Evolutionary conservation across 2,113 vertebrate genomes (phyloP).

Genomic region (Porphyrio hochstetteri): DNA sequence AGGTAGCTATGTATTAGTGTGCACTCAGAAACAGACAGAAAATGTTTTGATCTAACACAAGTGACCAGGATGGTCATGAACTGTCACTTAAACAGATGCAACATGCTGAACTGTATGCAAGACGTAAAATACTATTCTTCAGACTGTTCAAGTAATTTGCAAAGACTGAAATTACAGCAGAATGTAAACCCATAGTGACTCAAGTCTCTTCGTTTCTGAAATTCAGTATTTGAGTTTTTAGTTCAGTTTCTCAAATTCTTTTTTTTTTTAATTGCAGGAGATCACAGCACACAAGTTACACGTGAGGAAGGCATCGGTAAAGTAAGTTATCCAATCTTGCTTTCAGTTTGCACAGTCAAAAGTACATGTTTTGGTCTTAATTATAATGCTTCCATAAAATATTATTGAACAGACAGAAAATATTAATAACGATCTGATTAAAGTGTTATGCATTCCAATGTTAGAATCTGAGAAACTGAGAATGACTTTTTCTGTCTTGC

Average conservation of each 20-base stretch:
- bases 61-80: not conserved
- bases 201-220: not conserved
- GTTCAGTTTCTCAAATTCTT: not conserved
- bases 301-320: not conserved
- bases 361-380: not conserved
- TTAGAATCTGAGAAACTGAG: not conserved
- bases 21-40: not conserved
- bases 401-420: not conserved
- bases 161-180: not conserved
- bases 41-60: not conserved
- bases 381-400: not conserved
- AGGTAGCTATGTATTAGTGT: not conserved
- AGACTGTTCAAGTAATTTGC: not conserved
- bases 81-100: not conserved
- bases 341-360: not conserved
- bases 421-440: not conserved
- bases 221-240: not conserved
- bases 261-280: not conserved
- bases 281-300: not conserved
- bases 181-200: not conserved
- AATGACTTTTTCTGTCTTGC: constrained; percentile 18
- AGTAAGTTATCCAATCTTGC: not conserved
- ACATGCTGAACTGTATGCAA: not conserved
- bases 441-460: not conserved
- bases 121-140: not conserved